Conservation (phyloP, 2,797 vertebrate species). For the Streptopelia turtur region DNA sequence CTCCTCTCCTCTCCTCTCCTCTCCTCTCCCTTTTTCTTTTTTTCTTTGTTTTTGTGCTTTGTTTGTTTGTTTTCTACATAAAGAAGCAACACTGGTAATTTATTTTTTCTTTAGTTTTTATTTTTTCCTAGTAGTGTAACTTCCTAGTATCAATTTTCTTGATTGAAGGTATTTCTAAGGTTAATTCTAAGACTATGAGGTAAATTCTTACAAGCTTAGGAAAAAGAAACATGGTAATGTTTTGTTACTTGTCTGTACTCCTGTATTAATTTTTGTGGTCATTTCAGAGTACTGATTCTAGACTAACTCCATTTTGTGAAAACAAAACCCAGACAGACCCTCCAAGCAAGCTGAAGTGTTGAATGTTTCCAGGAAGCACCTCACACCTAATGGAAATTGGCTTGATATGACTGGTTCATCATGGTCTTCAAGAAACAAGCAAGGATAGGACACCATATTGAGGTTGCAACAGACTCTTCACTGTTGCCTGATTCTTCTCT, state of each 20-base stretch:
- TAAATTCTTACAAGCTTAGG: neutral
- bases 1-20: too few relatives aligned
- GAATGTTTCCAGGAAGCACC: neutral
- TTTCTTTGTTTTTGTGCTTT: too few relatives aligned
- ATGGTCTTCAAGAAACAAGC: neutral
- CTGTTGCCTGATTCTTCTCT: neutral
- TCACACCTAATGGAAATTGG: neutral
- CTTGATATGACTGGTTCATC: accelerated
- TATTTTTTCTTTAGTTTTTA: neutral
- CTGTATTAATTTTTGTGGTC: neutral
- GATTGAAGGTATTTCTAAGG: neutral
- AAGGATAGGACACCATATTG: accelerated
- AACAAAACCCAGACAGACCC: neutral
- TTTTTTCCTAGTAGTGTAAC: neutral
- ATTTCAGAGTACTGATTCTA: neutral
- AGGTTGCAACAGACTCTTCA: neutral
- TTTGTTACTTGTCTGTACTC: neutral
- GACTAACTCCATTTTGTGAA: neutral
- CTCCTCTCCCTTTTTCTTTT: too few relatives aligned
- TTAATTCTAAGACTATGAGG: neutral
- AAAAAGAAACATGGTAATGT: neutral
- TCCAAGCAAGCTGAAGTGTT: neutral
- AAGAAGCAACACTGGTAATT: neutral
- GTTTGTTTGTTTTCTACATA: neutral
- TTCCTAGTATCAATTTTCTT: neutral